Evolutionary conservation across 2,888 invertebrate species (phyloP), one percentile per base, ranked within the genome.

Genomic region (Fissipunctia ypsillon): DNA sequence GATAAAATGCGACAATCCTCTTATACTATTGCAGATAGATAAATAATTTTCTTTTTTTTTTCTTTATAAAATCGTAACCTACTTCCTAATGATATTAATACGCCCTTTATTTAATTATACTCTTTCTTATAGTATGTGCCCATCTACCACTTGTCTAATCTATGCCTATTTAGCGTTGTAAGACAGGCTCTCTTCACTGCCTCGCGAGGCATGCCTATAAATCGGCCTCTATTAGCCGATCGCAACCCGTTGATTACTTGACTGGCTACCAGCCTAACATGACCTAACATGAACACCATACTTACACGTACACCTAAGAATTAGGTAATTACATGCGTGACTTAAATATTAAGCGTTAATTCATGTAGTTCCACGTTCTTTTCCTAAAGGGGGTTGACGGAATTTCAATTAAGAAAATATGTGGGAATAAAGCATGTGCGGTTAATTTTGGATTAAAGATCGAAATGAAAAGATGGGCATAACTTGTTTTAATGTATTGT

Each of bases 371-470:
- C 2, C 56, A 68, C 63, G 65, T 63, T 56, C 14, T 43, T 63
- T 31, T 16, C 60, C 38, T 59, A 61, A 56, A 38, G 19, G 14
- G 4, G 56, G 38, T 25, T 52, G 7, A 56, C 6, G 50, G 79
- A 75, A 85, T 84, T 79, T 63, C 45, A 79, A 85, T 85, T 75
- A 78, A 78, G 57, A 45, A 61, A 59, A n/a, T 66, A 64, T 64
- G 43, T 60, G 22, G 2, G 25, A 19, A 35, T 69, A 10, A 59
- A 66, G 25, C 59, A 59, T 57, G 25, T 12, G 31, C 31, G 50
- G 56, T 38, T 38, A 54, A 59, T 67, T 69, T 74, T 50, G 56
- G 68, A 67, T 59, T 50, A 41, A 68, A 67, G 35, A 57, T 54
- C 19, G 57, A n/a, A 25, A 25, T 43, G 9, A 25, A 43, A 56